Base-by-base conservation (phyloP, 2,113 vertebrate species). In the Eulemur macaco region DNA sequence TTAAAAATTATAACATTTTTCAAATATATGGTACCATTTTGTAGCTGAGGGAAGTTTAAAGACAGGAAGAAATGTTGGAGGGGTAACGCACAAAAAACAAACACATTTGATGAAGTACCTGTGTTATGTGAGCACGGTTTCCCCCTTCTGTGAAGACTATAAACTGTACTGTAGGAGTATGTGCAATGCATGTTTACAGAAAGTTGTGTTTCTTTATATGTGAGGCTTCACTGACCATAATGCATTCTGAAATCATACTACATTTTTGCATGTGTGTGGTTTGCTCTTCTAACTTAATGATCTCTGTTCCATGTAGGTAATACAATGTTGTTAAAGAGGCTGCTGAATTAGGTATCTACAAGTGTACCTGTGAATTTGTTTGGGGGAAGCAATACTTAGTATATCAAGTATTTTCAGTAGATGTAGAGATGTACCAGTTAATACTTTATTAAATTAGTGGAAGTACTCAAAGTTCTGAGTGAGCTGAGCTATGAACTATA, bases 151-250 rank as follows among this genome's bases (percentile, higher is more conserved):
- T 85, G 86, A 47, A 85, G 58, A 42, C 12, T 64, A 1, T 73
- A 58, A 37, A 60, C 63, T 5, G 73, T 25, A n/a, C 56, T n/a
- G 17, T 58, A 8, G 89, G 96, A 82, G n/a, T 77, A 9, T 52
- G 11, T 94, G 83, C 94, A 12, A 27, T 97, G 96, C 95, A 85
- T 98, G 98, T 96, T 97, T 89, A 39, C 77, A 86, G 10, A 66
- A 29, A 10, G 37, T 14, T 42, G 20, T 37, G 14, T 86, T 81
- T 91, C 47, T 69, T 47, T 76, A 31, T 27, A 12, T 74, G 23
- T 66, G 50, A 93, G 47, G 56, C 42, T n/a, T 8, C 37, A 56
- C 15, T 78, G 54, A 13, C 50, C n/a, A 68, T 12, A 17, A 6
- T 56, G 45, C 56, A 31, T 68, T n/a, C 39, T 66, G 56, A 69